Evolutionary conservation across 2,797 vertebrate genomes (phyloP).

Genomic region (Gymnopithys bicolor): DNA sequence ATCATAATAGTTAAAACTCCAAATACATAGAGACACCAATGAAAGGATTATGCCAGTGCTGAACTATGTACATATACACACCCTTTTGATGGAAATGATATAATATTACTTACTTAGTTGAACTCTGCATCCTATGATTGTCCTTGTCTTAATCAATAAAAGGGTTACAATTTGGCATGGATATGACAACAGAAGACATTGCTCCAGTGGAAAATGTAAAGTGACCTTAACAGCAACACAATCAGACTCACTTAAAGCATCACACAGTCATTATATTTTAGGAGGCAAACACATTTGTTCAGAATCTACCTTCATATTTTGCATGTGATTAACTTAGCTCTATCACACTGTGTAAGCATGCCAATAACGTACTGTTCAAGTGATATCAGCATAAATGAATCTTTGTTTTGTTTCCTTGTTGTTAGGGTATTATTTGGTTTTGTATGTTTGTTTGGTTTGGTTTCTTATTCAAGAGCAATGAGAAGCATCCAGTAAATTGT

Average conservation of each 20-base stretch:
- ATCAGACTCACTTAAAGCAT: slow-evolving; percentile 26
- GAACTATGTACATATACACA: not conserved
- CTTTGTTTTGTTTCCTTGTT: not conserved
- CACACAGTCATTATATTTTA: not conserved
- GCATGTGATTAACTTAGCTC: slow-evolving; percentile 40
- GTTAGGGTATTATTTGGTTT: not conserved
- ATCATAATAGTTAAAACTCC: not conserved
- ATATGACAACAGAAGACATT: not conserved
- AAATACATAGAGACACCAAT: not conserved
- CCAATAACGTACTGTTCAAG: slow-evolving; percentile 11
- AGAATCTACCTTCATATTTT: slow-evolving; percentile 30
- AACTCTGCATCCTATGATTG: not conserved
- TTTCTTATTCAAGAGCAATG: not conserved
- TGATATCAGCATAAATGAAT: slow-evolving; percentile 2
- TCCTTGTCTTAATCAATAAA: not conserved
- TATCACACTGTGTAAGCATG: not conserved
- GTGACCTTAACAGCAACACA: slow-evolving; percentile 4
- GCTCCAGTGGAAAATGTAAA: slow-evolving; percentile 23
- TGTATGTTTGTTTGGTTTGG: not conserved
- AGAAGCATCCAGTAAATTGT: not conserved
- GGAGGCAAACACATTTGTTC: slow-evolving; percentile 37
- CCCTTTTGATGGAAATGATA: not conserved
- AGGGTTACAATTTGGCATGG: not conserved
- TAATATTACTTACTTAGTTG: not conserved
- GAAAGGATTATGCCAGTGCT: not conserved